Evolutionary conservation across 1,140 invertebrate species (phyloP).

Genomic region (Thrips palmi): DNA sequence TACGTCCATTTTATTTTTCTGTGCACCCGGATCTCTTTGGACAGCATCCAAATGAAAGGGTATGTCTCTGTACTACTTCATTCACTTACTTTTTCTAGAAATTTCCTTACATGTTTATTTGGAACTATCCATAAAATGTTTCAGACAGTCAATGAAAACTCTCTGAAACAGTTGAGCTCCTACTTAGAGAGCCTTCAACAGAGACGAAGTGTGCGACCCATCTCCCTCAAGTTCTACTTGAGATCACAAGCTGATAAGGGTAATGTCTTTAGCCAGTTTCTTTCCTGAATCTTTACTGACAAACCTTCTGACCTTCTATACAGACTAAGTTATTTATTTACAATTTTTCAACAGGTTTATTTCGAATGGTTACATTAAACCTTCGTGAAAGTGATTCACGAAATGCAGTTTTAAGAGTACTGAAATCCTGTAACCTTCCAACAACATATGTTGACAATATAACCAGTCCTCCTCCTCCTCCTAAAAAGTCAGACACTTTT

Average conservation of each 20-base stretch:
- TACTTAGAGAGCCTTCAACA: slow-evolving; percentile 56
- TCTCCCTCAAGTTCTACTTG: slow-evolving; percentile 53
- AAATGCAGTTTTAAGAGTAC: slow-evolving; percentile 52
- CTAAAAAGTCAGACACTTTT: no score
- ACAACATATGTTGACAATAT: slow-evolving; percentile 68
- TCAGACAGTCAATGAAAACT: slow-evolving; percentile 77
- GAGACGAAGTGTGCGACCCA: slow-evolving; percentile 32
- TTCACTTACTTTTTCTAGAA: slow-evolving; percentile 10
- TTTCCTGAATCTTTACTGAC: background rate
- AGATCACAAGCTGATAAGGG: slow-evolving; percentile 15
- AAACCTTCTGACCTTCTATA: background rate
- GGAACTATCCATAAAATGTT: slow-evolving; percentile 16
- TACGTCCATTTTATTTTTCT: slow-evolving; percentile 84
- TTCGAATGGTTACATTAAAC: slow-evolving; percentile 38
- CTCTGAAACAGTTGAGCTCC: slow-evolving; percentile 69
- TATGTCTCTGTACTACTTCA: slow-evolving; percentile 24
- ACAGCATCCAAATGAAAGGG: slow-evolving; percentile 70
- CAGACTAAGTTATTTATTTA: background rate
- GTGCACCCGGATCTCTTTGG: slow-evolving; percentile 92
- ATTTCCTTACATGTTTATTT: slow-evolving; percentile 9
- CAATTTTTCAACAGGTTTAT: slow-evolving; percentile 2
- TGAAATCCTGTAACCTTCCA: slow-evolving; percentile 62
- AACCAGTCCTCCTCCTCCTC: slow-evolving; percentile 16
- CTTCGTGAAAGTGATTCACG: slow-evolving; percentile 46
- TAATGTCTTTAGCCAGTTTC: slow-evolving; percentile 6